Evolutionary conservation across 2,888 invertebrate species (phyloP).

Genomic region (Tiphia femorata): DNA sequence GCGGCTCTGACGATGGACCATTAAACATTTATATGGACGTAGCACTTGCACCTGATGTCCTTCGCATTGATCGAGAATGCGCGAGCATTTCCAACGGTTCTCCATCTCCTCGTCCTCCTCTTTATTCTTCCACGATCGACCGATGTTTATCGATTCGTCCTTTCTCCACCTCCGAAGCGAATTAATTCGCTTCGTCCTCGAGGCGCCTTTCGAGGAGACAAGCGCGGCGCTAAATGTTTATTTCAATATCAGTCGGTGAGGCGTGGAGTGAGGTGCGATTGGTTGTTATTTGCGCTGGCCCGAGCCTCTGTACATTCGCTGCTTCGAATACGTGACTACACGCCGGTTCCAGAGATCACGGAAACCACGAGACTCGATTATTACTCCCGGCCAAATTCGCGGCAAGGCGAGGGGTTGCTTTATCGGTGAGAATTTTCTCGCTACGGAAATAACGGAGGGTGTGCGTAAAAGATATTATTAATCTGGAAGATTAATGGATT

Average conservation of each 20-base stretch:
- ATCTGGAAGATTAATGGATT: too few relatives aligned
- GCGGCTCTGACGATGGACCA: too few relatives aligned
- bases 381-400: conserved; percentile 37
- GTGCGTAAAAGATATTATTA: too few relatives aligned
- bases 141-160: too few relatives aligned
- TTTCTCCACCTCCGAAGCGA: too few relatives aligned
- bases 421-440: conserved; percentile 22
- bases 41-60: too few relatives aligned
- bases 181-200: too few relatives aligned
- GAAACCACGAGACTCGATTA: conserved; percentile 43
- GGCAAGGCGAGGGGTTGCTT: conserved; percentile 27
- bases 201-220: too few relatives aligned
- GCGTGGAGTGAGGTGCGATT: conserved; percentile 37
- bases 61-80: too few relatives aligned
- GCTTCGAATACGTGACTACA: conserved; percentile 50
- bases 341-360: conserved; percentile 47
- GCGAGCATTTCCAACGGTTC: neutral
- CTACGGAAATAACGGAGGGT: too few relatives aligned
- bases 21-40: too few relatives aligned
- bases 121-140: neutral
- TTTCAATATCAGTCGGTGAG: conserved; percentile 52
- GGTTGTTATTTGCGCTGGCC: conserved; percentile 51
- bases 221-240: conserved; percentile 44
- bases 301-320: conserved; percentile 32
- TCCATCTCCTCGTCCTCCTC: neutral